These are phyloP conservation scores for Notoglanidium macrostoma DNA, from an alignment of 2,797 vertebrate genomes.

Conservation along the genomic window DNA sequence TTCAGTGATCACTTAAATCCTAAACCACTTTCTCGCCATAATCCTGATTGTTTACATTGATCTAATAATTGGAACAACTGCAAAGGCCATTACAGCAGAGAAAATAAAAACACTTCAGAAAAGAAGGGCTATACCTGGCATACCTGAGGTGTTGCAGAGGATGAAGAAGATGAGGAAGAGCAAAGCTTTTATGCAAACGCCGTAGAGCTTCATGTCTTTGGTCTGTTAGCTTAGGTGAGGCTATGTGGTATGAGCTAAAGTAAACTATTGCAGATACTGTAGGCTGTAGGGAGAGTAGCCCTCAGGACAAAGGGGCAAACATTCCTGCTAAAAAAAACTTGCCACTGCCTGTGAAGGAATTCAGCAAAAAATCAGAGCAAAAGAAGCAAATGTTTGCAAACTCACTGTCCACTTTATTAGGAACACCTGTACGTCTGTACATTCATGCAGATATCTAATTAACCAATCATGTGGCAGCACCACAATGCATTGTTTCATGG, in stretches of 20 bases:
- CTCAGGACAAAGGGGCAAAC: conserved; percentile 41
- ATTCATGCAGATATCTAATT: background rate
- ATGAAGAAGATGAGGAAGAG: conserved; percentile 42
- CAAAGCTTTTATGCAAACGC: conserved; percentile 44
- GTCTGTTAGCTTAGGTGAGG: background rate
- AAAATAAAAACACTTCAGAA: background rate
- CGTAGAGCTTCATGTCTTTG: conserved; percentile 49
- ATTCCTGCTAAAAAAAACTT: conserved; percentile 52
- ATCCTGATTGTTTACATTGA: background rate
- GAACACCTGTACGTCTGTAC: background rate
- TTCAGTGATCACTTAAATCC: background rate
- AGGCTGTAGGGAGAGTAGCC: conserved; percentile 3
- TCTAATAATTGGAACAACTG: background rate
- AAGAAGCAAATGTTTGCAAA: background rate
- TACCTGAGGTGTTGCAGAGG: conserved; percentile 57
- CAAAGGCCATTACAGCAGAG: background rate
- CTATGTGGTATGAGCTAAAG: conserved; percentile 19
- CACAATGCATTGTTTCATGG: background rate
- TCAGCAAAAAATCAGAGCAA: conserved; percentile 7
- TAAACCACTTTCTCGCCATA: background rate
- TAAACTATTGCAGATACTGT: background rate
- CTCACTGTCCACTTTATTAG: background rate
- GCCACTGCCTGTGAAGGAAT: conserved; percentile 55
- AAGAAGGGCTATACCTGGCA: background rate
- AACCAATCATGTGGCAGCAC: background rate